Conservation (phyloP, 1,140 invertebrate species). For the Penaeus vannamei region DNA sequence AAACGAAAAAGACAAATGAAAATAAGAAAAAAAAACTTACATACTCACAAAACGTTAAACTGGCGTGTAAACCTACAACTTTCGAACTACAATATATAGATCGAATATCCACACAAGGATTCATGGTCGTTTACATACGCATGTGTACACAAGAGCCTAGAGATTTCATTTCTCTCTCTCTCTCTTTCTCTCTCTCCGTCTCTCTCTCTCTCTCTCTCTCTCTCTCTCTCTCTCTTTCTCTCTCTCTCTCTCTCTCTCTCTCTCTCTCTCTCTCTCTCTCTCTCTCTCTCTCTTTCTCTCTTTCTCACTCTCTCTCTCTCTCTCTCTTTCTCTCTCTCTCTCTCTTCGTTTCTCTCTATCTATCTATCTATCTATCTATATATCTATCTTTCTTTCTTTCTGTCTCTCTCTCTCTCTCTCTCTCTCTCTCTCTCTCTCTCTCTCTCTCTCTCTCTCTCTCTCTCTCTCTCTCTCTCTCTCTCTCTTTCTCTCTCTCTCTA, state of each 20-base stretch:
- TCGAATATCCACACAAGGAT: background rate
- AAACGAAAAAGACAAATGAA: too few species aligned
- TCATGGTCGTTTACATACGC: background rate
- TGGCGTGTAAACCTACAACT: too few species aligned
- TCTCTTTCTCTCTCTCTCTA: too few species aligned
- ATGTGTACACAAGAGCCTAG: background rate
- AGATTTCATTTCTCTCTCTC: constrained; percentile 14
- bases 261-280: constrained; percentile 38
- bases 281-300: constrained; percentile 36
- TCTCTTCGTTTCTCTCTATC: background rate
- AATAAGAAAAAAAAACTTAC: too few species aligned
- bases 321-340: background rate
- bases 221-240: constrained; percentile 36
- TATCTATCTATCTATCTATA: background rate
- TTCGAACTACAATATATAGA: background rate
- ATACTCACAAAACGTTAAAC: too few species aligned
- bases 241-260: constrained; percentile 38
- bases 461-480: background rate
- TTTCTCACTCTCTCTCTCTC: constrained; percentile 34
- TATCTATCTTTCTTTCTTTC: background rate
- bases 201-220: constrained; percentile 38
- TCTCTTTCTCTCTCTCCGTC: constrained; percentile 31
- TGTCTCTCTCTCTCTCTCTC: constrained; percentile 13
- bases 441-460: constrained; percentile 2
- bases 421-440: background rate